Conservation (phyloP, 1,140 invertebrate genomes). For the Radopholus similis region DNA sequence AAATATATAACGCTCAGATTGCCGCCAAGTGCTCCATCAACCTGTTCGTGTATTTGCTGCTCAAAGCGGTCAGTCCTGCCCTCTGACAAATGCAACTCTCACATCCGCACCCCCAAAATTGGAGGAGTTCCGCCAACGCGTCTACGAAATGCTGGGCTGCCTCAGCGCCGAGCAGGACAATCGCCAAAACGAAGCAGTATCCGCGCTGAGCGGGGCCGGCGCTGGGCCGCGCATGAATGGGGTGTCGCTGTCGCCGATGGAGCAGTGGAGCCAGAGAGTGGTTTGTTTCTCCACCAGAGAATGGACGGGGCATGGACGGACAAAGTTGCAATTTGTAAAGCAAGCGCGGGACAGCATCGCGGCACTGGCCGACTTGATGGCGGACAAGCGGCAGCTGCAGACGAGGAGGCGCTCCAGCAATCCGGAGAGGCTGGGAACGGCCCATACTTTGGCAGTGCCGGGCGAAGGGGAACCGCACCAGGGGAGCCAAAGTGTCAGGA, state of each 20-base stretch:
- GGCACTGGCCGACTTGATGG: neutral
- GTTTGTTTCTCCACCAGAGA: neutral
- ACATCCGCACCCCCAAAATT: neutral
- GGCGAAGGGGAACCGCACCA: too few relatives aligned
- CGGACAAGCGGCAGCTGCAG: neutral
- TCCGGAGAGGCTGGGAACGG: too few relatives aligned
- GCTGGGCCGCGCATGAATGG: too few relatives aligned
- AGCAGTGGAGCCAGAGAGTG: neutral
- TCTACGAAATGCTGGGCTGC: slow-evolving; percentile 31
- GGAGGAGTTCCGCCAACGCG: slow-evolving; percentile 22
- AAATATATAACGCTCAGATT: slow-evolving; percentile 13
- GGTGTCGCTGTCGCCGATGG: neutral
- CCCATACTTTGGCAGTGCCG: too few relatives aligned
- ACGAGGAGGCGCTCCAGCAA: too few relatives aligned
- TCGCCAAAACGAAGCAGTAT: neutral
- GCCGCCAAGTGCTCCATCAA: slow-evolving; percentile 38
- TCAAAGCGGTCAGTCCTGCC: slow-evolving; percentile 16
- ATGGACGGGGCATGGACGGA: neutral
- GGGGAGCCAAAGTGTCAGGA: too few relatives aligned
- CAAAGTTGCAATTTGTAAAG: neutral
- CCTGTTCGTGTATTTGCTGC: slow-evolving; percentile 29
- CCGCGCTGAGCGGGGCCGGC: too few relatives aligned
- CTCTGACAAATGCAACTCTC: neutral
- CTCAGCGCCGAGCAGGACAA: slow-evolving; percentile 2
- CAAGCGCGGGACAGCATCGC: neutral